A percentile compares a stretch with the other conserved stretches of the same genome.
phyloP scores from a whole-genome alignment of 92 coral and sea anemone species.

The Epizoanthus scotinus region DNA sequence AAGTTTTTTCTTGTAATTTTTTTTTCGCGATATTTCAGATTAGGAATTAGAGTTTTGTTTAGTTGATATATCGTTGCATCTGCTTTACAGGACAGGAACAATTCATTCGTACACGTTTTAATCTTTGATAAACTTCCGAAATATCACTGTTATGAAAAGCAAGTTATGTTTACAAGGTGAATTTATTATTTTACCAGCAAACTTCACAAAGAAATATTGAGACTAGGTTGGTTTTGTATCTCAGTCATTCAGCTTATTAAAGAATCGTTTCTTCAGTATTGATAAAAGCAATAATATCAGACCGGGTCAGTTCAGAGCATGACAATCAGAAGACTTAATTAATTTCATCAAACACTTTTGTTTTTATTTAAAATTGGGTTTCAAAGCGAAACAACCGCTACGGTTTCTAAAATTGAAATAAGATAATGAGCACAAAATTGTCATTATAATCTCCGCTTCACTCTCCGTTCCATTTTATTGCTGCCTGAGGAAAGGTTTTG shows the following conservation, averaged over 20 bases:
- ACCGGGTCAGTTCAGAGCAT: not conserved
- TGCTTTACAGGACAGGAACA: constrained; percentile 3
- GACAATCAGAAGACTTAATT: constrained; percentile 32
- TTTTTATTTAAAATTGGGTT: constrained; percentile 20
- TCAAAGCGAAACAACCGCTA: constrained; percentile 17
- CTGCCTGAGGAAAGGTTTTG: constrained; percentile 14
- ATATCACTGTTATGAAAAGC: not conserved
- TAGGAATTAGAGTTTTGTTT: not conserved
- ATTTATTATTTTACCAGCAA: not conserved
- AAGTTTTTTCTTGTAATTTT: not conserved
- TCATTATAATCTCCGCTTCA: not conserved
- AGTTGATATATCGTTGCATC: not conserved
- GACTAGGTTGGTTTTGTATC: not conserved
- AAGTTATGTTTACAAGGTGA: constrained; percentile 29
- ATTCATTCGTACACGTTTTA: not conserved
- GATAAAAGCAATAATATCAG: constrained; percentile 4
- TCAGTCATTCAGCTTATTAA: not conserved
- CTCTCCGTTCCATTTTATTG: not conserved
- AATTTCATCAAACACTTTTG: constrained; percentile 29
- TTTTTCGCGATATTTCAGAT: not conserved
- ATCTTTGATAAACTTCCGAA: constrained; percentile 26
- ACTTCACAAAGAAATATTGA: not conserved
- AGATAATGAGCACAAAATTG: not conserved
- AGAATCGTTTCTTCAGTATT: not conserved
- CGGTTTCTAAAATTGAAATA: not conserved